These are phyloP conservation scores for Pavo muticus DNA, from an alignment of 2,113 vertebrate species.

Conservation along the genomic window DNA sequence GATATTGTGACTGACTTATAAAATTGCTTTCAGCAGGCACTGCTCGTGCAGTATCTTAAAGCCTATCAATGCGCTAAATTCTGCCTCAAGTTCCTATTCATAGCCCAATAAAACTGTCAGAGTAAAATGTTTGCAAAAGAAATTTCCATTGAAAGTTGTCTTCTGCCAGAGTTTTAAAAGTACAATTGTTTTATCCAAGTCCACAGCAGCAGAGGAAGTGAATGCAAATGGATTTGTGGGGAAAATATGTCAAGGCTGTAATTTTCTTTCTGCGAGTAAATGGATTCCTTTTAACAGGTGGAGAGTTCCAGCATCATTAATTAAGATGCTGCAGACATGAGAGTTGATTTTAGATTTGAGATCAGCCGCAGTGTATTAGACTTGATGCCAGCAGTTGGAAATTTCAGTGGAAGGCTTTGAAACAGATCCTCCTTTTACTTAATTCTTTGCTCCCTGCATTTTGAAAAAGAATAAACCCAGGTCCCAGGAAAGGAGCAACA, in stretches of 20 bases:
- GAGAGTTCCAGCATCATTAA: background rate
- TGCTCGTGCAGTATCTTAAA: background rate
- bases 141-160: slow-evolving; percentile 42
- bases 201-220: background rate
- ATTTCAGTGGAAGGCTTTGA: background rate
- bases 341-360: background rate
- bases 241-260: slow-evolving; percentile 51
- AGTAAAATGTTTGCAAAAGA: slow-evolving; percentile 40
- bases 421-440: background rate
- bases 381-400: background rate
- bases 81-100: slow-evolving; percentile 14
- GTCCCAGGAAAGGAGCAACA: background rate
- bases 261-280: slow-evolving; percentile 44
- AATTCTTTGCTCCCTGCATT: background rate
- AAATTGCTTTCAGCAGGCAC: slow-evolving; percentile 19
- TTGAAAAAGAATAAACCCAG: background rate
- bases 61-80: slow-evolving; percentile 6
- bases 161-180: slow-evolving; percentile 43
- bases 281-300: slow-evolving; percentile 9
- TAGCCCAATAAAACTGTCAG: slow-evolving; percentile 63
- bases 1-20: background rate
- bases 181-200: slow-evolving; percentile 37
- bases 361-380: background rate
- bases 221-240: slow-evolving; percentile 49
- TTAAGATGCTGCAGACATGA: slow-evolving; percentile 39